Conservation (phyloP, 1,140 invertebrate genomes). For the Bradynema listronoti region DNA sequence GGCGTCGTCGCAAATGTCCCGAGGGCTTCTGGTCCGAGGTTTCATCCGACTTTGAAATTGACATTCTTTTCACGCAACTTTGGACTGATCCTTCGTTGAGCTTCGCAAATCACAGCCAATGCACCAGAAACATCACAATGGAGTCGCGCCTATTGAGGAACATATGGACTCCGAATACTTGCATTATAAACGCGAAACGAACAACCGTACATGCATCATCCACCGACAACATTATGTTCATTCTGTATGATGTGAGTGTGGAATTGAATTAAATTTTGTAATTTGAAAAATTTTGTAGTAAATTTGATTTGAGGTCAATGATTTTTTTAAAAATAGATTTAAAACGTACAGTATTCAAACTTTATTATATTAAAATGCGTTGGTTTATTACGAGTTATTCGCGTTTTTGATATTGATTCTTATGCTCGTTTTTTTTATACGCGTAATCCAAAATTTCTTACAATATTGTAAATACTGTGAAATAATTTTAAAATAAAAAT, state of each 20-base stretch:
- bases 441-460: too few relatives aligned
- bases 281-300: too few relatives aligned
- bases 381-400: too few relatives aligned
- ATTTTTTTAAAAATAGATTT: too few relatives aligned
- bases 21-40: conserved; percentile 51
- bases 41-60: conserved; percentile 56
- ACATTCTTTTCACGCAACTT: conserved; percentile 56
- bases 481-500: too few relatives aligned
- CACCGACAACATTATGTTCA: conserved; percentile 55
- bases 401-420: too few relatives aligned
- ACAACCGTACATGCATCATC: conserved; percentile 51
- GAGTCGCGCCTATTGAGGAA: conserved; percentile 42
- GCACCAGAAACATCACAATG: conserved; percentile 57
- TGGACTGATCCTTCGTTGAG: conserved; percentile 52
- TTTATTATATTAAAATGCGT: too few relatives aligned
- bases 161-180: conserved; percentile 57
- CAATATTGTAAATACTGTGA: too few relatives aligned
- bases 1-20: conserved; percentile 39
- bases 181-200: conserved; percentile 53
- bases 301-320: too few relatives aligned
- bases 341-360: too few relatives aligned
- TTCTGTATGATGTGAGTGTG: conserved; percentile 32
- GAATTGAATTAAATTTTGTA: too few relatives aligned
- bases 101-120: conserved; percentile 50
- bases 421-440: too few relatives aligned